Evolutionary conservation across 2,113 vertebrate species (phyloP).

Genomic region (Platycercus adscitus): DNA sequence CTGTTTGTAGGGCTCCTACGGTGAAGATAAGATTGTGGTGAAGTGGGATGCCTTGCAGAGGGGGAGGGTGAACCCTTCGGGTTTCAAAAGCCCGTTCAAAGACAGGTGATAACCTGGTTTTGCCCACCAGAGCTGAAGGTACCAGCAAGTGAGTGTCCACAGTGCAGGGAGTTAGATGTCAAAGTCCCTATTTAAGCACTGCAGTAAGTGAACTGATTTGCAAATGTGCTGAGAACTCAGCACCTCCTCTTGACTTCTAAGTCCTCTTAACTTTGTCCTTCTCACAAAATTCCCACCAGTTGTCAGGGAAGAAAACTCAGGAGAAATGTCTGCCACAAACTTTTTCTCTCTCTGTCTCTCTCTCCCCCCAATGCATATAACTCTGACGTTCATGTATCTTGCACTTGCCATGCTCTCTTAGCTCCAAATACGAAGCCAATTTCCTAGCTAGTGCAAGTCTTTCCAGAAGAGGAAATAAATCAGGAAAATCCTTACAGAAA

Average conservation of each 20-base stretch:
- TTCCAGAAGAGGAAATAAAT: not conserved
- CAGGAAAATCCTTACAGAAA: constrained; percentile 21
- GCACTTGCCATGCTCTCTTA: not conserved
- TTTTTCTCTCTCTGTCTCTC: not conserved
- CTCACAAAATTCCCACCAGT: not conserved
- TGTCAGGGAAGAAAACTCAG: not conserved
- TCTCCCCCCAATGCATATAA: not conserved
- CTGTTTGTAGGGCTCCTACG: constrained; percentile 30
- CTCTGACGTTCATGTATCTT: not conserved
- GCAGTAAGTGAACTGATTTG: not conserved
- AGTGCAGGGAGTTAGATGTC: not conserved
- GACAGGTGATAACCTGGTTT: not conserved
- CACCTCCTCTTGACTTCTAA: not conserved
- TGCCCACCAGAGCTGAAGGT: not conserved
- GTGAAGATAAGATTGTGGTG: constrained; percentile 42
- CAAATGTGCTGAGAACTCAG: not conserved
- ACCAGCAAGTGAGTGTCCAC: not conserved
- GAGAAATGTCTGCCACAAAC: not conserved
- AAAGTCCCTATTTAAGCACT: not conserved
- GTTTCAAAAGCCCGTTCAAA: not conserved
- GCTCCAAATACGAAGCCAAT: not conserved
- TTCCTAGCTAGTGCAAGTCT: not conserved
- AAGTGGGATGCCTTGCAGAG: constrained; percentile 45
- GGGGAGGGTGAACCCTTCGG: constrained; percentile 1
- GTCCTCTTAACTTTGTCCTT: constrained; percentile 32